Evolutionary conservation across 2,113 vertebrate species (phyloP).

Genomic region (Clarias magur): DNA sequence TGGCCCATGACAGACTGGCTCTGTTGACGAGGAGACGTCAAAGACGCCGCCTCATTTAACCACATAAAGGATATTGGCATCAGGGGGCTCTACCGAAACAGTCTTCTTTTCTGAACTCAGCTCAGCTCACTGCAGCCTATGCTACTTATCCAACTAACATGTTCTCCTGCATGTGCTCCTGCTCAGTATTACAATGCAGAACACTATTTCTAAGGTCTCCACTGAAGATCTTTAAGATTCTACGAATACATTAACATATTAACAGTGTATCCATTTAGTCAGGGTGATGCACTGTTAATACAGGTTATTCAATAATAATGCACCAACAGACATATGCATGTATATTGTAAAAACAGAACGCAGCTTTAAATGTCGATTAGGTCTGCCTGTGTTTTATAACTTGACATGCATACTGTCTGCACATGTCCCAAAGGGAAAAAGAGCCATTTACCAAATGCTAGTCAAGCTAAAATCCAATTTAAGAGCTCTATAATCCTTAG

Average conservation of each 20-base stretch:
- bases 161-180: background rate
- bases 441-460: conserved; percentile 48
- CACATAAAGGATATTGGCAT: conserved; percentile 24
- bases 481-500: conserved; percentile 25
- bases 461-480: conserved; percentile 45
- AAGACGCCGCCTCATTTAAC: conserved; percentile 31
- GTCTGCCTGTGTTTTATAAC: background rate
- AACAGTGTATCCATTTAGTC: background rate
- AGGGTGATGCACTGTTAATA: background rate
- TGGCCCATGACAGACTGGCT: conserved; percentile 23
- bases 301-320: background rate
- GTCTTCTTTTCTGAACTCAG: conserved; percentile 17
- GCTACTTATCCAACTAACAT: background rate
- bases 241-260: background rate
- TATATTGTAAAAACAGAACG: conserved; percentile 19
- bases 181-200: background rate
- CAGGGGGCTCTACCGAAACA: conserved; percentile 20
- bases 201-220: background rate
- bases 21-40: conserved; percentile 28
- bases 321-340: background rate
- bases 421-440: conserved; percentile 24
- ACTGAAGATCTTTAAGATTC: background rate
- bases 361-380: conserved; percentile 21
- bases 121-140: conserved; percentile 28
- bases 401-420: conserved; percentile 21